Base-by-base conservation (phyloP, 1,140 invertebrate genomes). In the Dendrolimus kikuchii region DNA sequence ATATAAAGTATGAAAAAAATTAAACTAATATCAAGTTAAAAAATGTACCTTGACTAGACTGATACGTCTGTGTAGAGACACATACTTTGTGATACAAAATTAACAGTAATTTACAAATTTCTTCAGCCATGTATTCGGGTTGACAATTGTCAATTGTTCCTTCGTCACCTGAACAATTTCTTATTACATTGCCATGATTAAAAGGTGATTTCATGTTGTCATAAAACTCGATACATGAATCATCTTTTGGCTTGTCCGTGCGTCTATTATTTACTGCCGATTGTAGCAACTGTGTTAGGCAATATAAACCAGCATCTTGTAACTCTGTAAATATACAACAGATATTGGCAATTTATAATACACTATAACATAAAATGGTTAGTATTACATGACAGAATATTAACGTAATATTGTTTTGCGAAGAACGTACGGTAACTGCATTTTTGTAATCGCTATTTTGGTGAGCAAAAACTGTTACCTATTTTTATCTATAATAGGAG, bases 111-210 rank as follows among this genome's bases (percentile, higher is more conserved):
- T 74, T 77, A 53, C 74, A 78, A 7, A 79, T 41, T 7, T 80
- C 69, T 38, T 86, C 80, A 0, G 67, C 66, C 44, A 83, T 60
- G 43, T 77, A 82, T 38, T 82, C 80, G 0, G 82, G 82, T 38
- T 68, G 77, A 41, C 82, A 86, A 47, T 77, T 71, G 5, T 49
- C 43, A 2, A 44, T 54, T 0, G 40, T 46, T 0, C 38, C 58
- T 5, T 52, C 53, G 46, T 80, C 76, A 0, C 76, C 73, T 0
- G 63, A 66, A 48, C 5, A 60, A 47, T 5, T 54, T 44, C 7
- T 49, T 9, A 51, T 51, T 46, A 41, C 23, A 38, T 4, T 38
- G n/a, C 10, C 39, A n/a, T 43, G 54, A 8, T 44, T 38, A 8
- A 41, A 51, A 3, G 67, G 57, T 6, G 65, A 78, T 38, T 70